Evolutionary conservation across 2,888 invertebrate species (phyloP).

Genomic region (Leptinotarsa haldemani): DNA sequence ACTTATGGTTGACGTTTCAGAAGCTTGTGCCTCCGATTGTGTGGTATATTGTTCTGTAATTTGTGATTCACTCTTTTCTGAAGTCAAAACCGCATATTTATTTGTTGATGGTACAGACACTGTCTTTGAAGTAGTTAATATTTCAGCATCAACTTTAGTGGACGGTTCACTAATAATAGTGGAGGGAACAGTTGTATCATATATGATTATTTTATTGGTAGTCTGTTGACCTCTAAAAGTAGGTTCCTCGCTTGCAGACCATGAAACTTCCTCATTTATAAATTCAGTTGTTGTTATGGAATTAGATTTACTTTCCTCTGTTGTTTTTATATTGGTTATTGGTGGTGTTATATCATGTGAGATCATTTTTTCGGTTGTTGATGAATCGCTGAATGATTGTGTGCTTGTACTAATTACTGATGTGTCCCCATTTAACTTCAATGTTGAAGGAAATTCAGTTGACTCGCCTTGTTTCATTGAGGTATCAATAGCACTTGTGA

Average conservation of each 20-base stretch:
- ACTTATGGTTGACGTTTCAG: not conserved
- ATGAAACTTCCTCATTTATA: not conserved
- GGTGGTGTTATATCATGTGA: conserved; percentile 1
- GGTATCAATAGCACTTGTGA: too few relatives aligned
- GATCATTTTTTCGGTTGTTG: conserved; percentile 23
- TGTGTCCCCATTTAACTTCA: not conserved
- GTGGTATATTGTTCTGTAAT: not conserved
- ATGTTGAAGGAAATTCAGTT: too few relatives aligned
- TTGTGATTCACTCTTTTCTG: too few relatives aligned
- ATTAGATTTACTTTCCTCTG: not conserved
- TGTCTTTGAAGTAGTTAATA: not conserved
- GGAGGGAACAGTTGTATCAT: not conserved
- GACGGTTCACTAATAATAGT: not conserved
- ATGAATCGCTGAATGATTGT: not conserved
- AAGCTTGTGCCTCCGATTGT: not conserved
- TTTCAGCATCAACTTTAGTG: not conserved
- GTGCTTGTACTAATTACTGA: not conserved
- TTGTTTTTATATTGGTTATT: not conserved
- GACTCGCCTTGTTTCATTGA: too few relatives aligned
- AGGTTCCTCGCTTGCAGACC: not conserved
- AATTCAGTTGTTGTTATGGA: not conserved
- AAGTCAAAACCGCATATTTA: too few relatives aligned
- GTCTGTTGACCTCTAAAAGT: not conserved
- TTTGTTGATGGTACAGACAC: too few relatives aligned
- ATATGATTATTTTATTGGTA: not conserved